Base-by-base conservation (phyloP, 2,888 invertebrate genomes). In the Euphydryas editha region DNA sequence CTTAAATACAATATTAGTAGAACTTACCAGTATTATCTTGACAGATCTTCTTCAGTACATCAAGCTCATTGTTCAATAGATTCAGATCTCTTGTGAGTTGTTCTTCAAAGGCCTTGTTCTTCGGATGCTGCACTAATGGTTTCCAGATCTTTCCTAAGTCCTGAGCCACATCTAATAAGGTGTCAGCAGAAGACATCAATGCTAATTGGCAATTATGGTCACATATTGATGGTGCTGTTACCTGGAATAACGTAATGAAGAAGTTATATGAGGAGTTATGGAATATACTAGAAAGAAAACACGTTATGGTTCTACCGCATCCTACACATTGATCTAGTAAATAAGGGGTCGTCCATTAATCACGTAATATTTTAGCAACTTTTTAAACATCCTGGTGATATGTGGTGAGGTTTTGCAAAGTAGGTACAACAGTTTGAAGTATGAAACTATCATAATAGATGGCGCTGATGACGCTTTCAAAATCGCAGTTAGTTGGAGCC, bases 151-250 rank as follows among this genome's bases (percentile, higher is more conserved):
- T 66, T 0, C 72, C 67, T 5, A 83, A 67, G 7, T 73, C 69
- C 24, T 70, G 70, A 7, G 75, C 67, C 2, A 69, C 58, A 1
- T 72, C 44, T 0, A 76, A 71, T 0, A 84, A 68, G 0, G 66
- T 71, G 10, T 78, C 78, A 0, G 73, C 75, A 0, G 82, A 75
- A 0, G 73, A 71, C 1, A 80, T 65, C 1, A 85, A 68, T 0
- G 76, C 72, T 0, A 77, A 36, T 44, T 78, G 79, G 69, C 82
- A 81, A 13, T 72, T 73, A 0, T 73, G 71, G 8, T 81, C 78
- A 1, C 78, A 72, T n/a, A 82, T 78, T 0, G 77, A 76, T 7
- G 83, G 73, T 0, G 79, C 78, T 58, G 81, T 80, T 47, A 84
- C 69, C 84, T 84, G 68, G 24, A 11, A 10, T 7, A 36, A 36